phyloP scores from a whole-genome alignment of 2,888 invertebrate genomes.

The Andrena camellia region DNA sequence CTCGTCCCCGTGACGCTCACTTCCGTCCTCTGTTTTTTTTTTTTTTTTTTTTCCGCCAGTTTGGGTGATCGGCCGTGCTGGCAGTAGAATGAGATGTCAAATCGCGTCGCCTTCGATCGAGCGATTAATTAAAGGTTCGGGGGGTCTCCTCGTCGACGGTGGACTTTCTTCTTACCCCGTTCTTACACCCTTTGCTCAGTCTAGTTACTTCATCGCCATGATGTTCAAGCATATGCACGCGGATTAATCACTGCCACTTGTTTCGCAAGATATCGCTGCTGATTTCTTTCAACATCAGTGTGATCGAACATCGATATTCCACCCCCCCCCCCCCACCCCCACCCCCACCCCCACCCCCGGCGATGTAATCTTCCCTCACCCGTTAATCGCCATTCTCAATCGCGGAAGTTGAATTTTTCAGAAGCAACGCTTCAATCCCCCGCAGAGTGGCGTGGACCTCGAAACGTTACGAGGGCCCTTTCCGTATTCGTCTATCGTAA shows the following conservation, averaged over 20 bases:
- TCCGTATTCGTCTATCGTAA: conserved; percentile 40
- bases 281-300: no score
- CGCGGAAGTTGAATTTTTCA: neutral
- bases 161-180: no score
- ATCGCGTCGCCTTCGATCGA: neutral
- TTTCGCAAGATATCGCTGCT: no score
- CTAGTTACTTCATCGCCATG: no score
- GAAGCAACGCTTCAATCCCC: conserved; percentile 17
- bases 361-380: neutral
- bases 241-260: no score
- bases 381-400: neutral
- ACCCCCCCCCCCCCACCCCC: no score
- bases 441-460: neutral
- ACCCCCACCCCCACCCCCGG: no score
- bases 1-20: conserved; percentile 7
- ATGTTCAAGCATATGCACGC: no score
- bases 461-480: conserved; percentile 17
- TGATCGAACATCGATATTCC: no score
- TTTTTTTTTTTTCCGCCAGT: conserved; percentile 24
- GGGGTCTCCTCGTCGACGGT: no score
- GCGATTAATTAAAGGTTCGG: no score
- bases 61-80: neutral
- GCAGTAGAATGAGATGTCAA: neutral
- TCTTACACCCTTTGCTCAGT: no score
- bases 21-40: conserved; percentile 15